phyloP scores from a whole-genome alignment of 2,888 invertebrate genomes.

The Hyposoter didymator region DNA sequence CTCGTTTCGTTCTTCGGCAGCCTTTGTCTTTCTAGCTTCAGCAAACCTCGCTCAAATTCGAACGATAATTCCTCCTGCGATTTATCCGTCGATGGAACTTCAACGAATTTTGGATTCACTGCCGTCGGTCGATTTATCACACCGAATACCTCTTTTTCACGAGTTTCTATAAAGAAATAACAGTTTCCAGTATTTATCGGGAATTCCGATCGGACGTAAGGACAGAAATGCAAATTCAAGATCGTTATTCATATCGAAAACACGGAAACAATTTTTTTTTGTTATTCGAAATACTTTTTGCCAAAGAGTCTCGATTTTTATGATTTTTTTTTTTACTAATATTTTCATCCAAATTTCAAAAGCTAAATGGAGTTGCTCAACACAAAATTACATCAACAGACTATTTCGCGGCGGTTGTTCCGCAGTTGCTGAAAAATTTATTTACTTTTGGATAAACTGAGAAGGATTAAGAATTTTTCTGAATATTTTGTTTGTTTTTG shows the following conservation, averaged over 20 bases:
- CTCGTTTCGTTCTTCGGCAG: constrained; percentile 70
- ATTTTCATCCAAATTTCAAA: no score
- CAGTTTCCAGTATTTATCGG: background rate
- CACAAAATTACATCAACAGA: no score
- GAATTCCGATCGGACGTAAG: background rate
- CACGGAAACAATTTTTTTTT: background rate
- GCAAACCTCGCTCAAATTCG: constrained; percentile 75
- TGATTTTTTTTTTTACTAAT: background rate
- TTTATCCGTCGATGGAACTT: constrained; percentile 74
- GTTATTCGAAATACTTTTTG: background rate
- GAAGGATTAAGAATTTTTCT: no score
- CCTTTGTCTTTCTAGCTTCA: constrained; percentile 76
- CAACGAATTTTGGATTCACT: constrained; percentile 76
- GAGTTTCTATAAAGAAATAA: constrained; percentile 66
- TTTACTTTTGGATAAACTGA: no score
- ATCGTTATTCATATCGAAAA: background rate
- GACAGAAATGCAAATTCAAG: background rate
- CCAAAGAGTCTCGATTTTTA: background rate
- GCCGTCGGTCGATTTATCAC: constrained; percentile 73
- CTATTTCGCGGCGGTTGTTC: no score
- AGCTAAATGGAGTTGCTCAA: no score
- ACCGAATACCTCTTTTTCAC: constrained; percentile 73
- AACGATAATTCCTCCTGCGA: constrained; percentile 72
- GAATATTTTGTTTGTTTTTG: no score
- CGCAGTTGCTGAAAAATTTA: no score